These are phyloP conservation scores for Dermolepida albohirtum DNA, from an alignment of 2,888 invertebrate genomes.

Conservation along the genomic window DNA sequence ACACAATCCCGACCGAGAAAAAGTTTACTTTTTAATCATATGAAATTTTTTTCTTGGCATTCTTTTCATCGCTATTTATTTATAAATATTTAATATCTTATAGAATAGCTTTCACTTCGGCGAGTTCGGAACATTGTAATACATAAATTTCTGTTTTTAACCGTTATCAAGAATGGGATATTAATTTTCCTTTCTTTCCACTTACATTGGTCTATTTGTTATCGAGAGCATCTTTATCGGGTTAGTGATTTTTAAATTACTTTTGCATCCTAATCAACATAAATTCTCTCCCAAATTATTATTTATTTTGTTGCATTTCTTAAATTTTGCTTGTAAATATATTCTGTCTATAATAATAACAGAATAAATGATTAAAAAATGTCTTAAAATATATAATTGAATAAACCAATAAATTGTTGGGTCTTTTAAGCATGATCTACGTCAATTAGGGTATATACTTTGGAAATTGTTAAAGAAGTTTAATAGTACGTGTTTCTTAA, in stretches of 20 bases:
- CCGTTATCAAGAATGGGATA: slow-evolving; percentile 6
- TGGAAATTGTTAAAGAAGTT: no score
- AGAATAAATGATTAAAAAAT: no score
- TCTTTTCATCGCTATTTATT: neutral
- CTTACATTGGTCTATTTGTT: slow-evolving; percentile 30
- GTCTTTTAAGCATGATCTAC: no score
- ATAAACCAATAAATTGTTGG: no score
- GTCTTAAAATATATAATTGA: no score
- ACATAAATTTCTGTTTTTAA: slow-evolving; percentile 1
- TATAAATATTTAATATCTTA: slow-evolving; percentile 13
- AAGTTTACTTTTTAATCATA: slow-evolving; percentile 1
- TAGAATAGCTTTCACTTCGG: slow-evolving; percentile 25
- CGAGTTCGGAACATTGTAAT: no score
- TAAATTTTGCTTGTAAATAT: no score
- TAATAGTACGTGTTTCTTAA: no score
- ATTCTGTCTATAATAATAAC: no score
- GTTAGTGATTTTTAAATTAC: slow-evolving; percentile 11
- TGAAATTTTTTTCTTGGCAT: neutral
- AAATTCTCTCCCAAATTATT: no score
- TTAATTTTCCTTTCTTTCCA: slow-evolving; percentile 25
- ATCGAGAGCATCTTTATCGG: slow-evolving; percentile 9
- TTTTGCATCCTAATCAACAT: neutral
- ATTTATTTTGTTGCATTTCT: no score
- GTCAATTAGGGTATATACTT: no score
- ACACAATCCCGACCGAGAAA: slow-evolving; percentile 2